Evolutionary conservation across 2,797 vertebrate genomes (phyloP).

Genomic region (Microctenopoma steveboyesi): DNA sequence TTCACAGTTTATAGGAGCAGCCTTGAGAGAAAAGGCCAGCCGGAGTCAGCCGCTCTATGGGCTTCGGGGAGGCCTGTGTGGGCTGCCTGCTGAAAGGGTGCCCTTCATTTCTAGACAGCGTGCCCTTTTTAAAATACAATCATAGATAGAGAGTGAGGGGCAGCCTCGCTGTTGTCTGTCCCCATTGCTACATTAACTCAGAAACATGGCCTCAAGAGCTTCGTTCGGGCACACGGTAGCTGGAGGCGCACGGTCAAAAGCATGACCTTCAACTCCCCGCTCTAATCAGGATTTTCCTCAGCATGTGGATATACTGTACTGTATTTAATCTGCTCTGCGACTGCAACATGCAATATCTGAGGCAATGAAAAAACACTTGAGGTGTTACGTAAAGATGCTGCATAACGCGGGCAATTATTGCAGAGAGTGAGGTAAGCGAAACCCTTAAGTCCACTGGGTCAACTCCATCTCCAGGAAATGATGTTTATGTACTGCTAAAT

Average conservation of each 20-base stretch:
- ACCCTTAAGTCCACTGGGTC: neutral
- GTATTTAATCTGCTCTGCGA: neutral
- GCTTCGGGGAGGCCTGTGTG: conserved; percentile 60
- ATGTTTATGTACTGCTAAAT: neutral
- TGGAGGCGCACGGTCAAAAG: conserved; percentile 6
- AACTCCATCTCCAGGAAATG: neutral
- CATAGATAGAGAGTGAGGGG: conserved; percentile 56
- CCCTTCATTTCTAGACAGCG: conserved; percentile 70
- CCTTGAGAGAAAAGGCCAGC: conserved; percentile 62
- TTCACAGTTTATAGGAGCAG: conserved; percentile 73
- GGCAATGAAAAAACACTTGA: neutral
- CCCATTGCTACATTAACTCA: conserved; percentile 28
- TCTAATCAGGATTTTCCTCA: conserved; percentile 11
- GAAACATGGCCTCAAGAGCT: conserved; percentile 39
- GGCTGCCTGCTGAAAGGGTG: conserved; percentile 56
- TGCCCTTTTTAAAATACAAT: conserved; percentile 77
- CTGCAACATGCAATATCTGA: neutral
- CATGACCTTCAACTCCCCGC: conserved; percentile 28
- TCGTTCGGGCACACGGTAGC: conserved; percentile 30
- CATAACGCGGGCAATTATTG: neutral
- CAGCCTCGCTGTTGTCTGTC: conserved; percentile 46
- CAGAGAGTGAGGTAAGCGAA: neutral
- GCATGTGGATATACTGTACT: neutral
- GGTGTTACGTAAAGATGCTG: neutral
- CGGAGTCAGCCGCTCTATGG: conserved; percentile 49